Evolutionary conservation across 2,113 vertebrate species (phyloP).

Genomic region (Stictonetta naevosa): DNA sequence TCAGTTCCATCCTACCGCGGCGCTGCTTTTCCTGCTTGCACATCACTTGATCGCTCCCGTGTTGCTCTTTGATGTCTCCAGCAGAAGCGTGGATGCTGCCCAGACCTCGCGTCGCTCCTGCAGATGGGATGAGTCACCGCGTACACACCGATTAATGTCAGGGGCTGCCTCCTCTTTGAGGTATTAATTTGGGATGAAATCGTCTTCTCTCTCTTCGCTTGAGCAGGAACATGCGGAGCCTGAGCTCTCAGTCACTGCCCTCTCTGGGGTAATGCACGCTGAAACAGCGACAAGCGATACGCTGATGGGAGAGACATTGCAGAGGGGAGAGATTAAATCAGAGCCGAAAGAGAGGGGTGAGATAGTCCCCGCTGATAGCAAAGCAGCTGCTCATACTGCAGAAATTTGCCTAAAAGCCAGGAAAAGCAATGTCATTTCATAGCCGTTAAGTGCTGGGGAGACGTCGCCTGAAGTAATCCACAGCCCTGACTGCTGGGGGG

Average conservation of each 20-base stretch:
- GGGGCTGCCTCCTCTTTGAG: conserved; percentile 18
- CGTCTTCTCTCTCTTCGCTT: neutral
- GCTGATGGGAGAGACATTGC: neutral
- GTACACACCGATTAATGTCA: conserved; percentile 28
- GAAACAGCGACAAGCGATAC: neutral
- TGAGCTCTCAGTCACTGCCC: neutral
- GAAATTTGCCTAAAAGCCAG: neutral
- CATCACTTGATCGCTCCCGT: neutral
- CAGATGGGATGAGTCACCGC: conserved; percentile 10
- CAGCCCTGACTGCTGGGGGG: neutral
- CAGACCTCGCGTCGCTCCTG: neutral
- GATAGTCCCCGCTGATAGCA: neutral
- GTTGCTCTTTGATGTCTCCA: conserved; percentile 23
- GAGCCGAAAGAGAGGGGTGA: neutral
- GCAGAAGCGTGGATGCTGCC: neutral
- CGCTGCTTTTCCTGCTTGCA: neutral
- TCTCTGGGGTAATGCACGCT: neutral
- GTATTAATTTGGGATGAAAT: conserved; percentile 25
- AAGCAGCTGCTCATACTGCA: neutral
- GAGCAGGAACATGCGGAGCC: neutral
- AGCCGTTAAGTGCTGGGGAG: neutral
- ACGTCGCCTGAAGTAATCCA: neutral
- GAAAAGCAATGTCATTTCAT: neutral
- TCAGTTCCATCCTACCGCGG: neutral
- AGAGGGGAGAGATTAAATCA: neutral